Conservation (phyloP, 2,797 vertebrate genomes). For the Fringilla coelebs region DNA sequence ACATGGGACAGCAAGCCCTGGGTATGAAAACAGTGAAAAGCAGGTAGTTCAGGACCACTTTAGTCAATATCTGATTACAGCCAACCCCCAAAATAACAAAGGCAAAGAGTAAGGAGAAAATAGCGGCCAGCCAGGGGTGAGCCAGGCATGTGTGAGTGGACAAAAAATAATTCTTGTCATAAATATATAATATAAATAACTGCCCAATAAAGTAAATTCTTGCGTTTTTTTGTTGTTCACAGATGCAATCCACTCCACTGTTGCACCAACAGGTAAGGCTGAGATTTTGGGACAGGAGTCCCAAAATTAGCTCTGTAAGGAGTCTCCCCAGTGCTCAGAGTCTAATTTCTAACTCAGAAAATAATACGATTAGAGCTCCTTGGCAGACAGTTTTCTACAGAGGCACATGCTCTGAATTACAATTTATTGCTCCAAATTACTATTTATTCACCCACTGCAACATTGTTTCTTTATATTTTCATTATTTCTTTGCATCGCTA, state of each 20-base stretch:
- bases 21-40: not conserved
- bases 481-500: not conserved
- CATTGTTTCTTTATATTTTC: not conserved
- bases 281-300: not conserved
- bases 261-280: not conserved
- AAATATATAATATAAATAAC: not conserved
- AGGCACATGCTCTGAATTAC: not conserved
- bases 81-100: not conserved
- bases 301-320: not conserved
- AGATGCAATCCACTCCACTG: accelerated
- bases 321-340: not conserved
- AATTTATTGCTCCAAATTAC: not conserved
- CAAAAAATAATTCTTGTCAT: not conserved
- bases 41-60: not conserved
- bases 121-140: not conserved
- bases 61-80: not conserved
- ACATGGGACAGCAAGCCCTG: not conserved
- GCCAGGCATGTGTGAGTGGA: not conserved
- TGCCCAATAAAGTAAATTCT: not conserved
- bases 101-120: not conserved
- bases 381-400: not conserved
- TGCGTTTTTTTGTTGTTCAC: not conserved
- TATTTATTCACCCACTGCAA: not conserved
- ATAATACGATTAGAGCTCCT: not conserved
- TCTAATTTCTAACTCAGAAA: not conserved